Base-by-base conservation (phyloP, 2,888 invertebrate genomes). In the Pemphredon lugubris region DNA sequence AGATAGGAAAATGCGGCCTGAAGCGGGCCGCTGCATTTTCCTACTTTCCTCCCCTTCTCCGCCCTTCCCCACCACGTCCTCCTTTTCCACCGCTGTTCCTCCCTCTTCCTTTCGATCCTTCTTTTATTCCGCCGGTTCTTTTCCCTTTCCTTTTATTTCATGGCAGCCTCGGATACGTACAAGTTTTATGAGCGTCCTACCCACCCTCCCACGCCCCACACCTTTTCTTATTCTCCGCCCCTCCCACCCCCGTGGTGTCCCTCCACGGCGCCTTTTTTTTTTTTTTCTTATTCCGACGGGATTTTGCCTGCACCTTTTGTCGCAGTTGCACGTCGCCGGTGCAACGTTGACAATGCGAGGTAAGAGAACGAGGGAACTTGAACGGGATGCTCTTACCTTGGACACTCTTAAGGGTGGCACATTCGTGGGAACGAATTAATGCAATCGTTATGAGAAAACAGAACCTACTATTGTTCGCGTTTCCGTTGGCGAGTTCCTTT, bases 101-200 rank as follows among this genome's bases (percentile, higher is more conserved):
- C 30, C 37, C 18, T n/a, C 45, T n/a, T 20, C 39, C 47, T n/a
- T n/a, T n/a, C n/a, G n/a, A n/a, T n/a, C n/a, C n/a, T n/a, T n/a
- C n/a, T n/a, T n/a, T n/a, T n/a, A n/a, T n/a, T n/a, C n/a, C n/a
- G n/a, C n/a, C n/a, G n/a, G n/a, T n/a, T n/a, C n/a, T n/a, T n/a
- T n/a, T n/a, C n/a, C n/a, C n/a, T n/a, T n/a, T 34, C 48, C 34
- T 48, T 76, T 76, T 60, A 71, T 64, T 60, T 42, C 42, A 4
- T 54, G n/a, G n/a, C 44, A 21, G 34, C 64, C 45, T 55, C 9
- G 30, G 7, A 30, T 30, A 6, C 30, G 30, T 9, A 39, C 54
- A 65, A 70, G 61, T 68, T 75, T 71, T 59, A 75, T 60, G 67
- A 75, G 42, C 18, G 51, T 16, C 34, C 32, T 53, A 39, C 58